Evolutionary conservation across 2,797 vertebrate species (phyloP).

Genomic region (Clarias platycephalus): DNA sequence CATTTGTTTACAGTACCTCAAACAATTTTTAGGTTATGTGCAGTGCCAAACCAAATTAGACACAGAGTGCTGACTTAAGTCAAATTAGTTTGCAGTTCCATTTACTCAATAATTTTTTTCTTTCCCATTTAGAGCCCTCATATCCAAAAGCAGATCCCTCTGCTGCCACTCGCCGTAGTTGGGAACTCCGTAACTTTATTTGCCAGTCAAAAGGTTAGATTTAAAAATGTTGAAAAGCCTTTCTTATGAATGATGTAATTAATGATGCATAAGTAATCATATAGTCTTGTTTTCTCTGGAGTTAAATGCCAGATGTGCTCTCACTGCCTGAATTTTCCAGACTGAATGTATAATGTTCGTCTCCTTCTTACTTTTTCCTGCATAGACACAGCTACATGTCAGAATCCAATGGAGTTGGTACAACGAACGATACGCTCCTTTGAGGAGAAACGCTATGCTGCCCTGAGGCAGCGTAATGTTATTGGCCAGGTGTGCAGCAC

Average conservation of each 20-base stretch:
- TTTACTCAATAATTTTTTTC: conserved; percentile 1
- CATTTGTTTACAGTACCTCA: neutral
- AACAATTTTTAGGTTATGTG: neutral
- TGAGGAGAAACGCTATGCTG: conserved; percentile 86
- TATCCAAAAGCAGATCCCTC: conserved; percentile 88
- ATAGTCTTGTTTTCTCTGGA: neutral
- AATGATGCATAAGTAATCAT: neutral
- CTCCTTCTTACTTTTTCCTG: neutral
- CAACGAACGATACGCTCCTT: conserved; percentile 88
- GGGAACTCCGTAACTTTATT: conserved; percentile 93
- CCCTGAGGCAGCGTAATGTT: conserved; percentile 95
- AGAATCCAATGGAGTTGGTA: conserved; percentile 89
- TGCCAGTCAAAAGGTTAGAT: conserved; percentile 88
- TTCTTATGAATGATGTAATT: neutral
- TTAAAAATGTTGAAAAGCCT: neutral
- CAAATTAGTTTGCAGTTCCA: neutral
- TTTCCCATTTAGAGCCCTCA: conserved; percentile 78
- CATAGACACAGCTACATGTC: conserved; percentile 82
- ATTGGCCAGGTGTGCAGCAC: conserved; percentile 98
- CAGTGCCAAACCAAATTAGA: neutral
- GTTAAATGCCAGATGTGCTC: neutral
- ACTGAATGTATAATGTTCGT: neutral
- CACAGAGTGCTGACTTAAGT: neutral
- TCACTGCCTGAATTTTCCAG: neutral
- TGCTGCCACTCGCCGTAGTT: conserved; percentile 82